Evolutionary conservation across 2,113 vertebrate genomes (phyloP), one percentile per base, ranked within the genome.

Genomic region (Spea bombifrons): DNA sequence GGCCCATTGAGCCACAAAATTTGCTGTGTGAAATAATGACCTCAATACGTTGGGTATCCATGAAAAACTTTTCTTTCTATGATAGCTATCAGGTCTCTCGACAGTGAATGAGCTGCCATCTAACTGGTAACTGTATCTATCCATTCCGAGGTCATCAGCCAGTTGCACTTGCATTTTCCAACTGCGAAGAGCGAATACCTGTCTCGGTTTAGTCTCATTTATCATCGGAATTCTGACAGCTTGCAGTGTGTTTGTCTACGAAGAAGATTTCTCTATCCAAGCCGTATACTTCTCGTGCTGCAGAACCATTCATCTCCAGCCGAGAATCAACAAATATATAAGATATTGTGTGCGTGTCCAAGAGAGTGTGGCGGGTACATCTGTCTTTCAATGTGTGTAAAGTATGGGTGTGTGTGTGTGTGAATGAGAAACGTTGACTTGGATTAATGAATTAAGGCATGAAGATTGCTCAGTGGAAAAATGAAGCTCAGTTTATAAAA

Each of bases 151-250:
- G 75, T 71, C 75, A 78, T 64, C 7, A 1, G 45, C 59, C 46
- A 8, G 57, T 69, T 44, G 57, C 3, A 57, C 57, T 68, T 71
- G 17, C 17, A 46, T 71, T 68, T 50, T 43, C 67, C 46, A 43
- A 77, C 66, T 48, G 46, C 45, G 16, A n/a, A 55, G 4, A 13
- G 44, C 44, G 68, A 63, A 78, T 70, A 69, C 57, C 75, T 71
- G 75, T 30, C 75, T 71, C 52, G 53, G 67, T 52, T 17, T 50
- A 77, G 46, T 68, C 55, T 69, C 67, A 71, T 78, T 78, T 47
- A 78, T 78, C 75, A 78, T 49, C 55, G 48, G 45, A 71, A 52
- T 46, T 45, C 75, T 78, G 66, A 78, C 67, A 71, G 66, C 66
- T 55, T 13, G 46, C n/a, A 50, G 50, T 70, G 66, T 61, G 75